Evolutionary conservation across 2,797 vertebrate genomes (phyloP), one percentile per base, ranked within the genome.

Genomic region (Holocentrus rufus): DNA sequence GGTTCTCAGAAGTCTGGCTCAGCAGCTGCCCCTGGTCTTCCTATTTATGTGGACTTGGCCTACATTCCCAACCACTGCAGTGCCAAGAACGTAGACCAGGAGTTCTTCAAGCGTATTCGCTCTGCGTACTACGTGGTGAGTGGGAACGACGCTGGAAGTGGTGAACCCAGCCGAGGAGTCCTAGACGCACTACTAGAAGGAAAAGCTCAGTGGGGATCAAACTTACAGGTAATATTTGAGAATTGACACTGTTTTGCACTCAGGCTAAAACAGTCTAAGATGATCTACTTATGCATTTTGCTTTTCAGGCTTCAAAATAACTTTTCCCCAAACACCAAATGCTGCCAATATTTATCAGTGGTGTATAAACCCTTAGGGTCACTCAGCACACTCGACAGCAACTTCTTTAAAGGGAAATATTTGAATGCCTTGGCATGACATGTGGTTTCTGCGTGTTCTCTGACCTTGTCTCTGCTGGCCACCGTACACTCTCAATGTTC

Each of bases 11-110:
- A 96, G 92, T 91, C 94, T 11, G 88, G 90, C 85, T 91, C 94
- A 36, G 71, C 89, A 2, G 92, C 85, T 30, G 92, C 94, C 80
- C 50, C 91, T 10, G 95, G 96, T 4, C 88, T 95, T 20, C 95
- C 98, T 0, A 94, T 99, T 67, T 99, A 99, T 0, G 96, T 99
- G 85, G 98, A 99, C 91, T 86, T 99, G 88, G 97, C 98, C 64
- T 99, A 99, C 87, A 95, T 99, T 90, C 98, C 98, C 53, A 99
- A 99, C 91, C 98, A 99, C 77, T 99, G 98, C 92, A 99, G 96
- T 42, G 96, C 95, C 76, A 99, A 99, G 93, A 99, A 98, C 62
- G 95, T 97, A 10, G 98, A 99, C 83, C 95, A 95, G 11, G 98
- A 99, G 88, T 99, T 98, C 90, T 99, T 99, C 92, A 97, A 94